Percentiles rank a stretch among this genome's conserved stretches.
These are phyloP conservation scores for Apis cerana DNA, from an alignment of 1,140 invertebrate genomes.

Conservation along the genomic window DNA sequence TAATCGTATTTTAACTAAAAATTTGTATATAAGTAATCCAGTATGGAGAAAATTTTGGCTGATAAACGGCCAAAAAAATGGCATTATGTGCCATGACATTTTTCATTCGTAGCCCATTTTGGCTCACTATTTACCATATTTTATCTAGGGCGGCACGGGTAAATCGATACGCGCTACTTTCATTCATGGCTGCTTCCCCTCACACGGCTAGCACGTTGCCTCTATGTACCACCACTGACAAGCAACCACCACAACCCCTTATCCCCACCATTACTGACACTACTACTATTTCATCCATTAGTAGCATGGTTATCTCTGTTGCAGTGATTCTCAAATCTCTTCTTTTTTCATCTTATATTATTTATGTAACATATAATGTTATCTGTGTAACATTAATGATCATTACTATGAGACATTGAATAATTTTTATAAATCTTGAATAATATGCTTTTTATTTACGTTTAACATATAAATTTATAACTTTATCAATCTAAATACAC, in stretches of 20 bases:
- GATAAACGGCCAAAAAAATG: not conserved
- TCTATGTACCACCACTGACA: conserved; percentile 62
- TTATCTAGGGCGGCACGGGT: conserved; percentile 76
- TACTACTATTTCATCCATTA: conserved; percentile 49
- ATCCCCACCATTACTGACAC: not conserved
- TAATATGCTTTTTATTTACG: no score
- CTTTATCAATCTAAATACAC: no score
- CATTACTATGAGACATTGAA: no score
- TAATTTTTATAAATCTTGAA: no score
- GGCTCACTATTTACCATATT: conserved; percentile 64
- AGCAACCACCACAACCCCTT: conserved; percentile 11
- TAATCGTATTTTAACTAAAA: no score
- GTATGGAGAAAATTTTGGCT: not conserved
- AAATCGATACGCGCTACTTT: conserved; percentile 78
- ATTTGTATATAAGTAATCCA: not conserved
- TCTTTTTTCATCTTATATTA: not conserved
- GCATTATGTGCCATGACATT: conserved; percentile 41
- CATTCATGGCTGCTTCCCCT: conserved; percentile 75
- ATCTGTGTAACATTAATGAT: no score
- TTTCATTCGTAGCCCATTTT: conserved; percentile 39
- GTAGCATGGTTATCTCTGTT: conserved; percentile 38
- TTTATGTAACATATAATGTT: no score
- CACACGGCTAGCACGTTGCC: conserved; percentile 70
- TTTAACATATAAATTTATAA: no score
- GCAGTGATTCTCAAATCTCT: conserved; percentile 61